Conservation (phyloP, 2,113 vertebrate species). For the Illadopsis cleaveri region DNA sequence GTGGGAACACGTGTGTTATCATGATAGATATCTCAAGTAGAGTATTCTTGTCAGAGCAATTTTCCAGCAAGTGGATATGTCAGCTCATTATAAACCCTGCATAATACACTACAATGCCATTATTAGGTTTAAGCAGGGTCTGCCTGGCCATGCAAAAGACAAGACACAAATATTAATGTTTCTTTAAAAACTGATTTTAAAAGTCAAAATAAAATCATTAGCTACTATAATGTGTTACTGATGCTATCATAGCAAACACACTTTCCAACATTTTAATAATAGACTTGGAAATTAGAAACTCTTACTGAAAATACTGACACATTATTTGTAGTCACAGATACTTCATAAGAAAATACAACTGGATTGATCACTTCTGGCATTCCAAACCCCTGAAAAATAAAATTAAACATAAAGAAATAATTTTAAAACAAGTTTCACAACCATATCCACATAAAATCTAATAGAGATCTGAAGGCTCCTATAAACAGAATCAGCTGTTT, state of each 20-base stretch:
- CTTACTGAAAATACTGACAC: background rate
- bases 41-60: background rate
- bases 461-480: background rate
- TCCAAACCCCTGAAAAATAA: conserved; percentile 9
- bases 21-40: background rate
- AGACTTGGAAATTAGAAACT: background rate
- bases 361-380: conserved; percentile 11
- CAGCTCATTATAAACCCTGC: background rate
- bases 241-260: background rate
- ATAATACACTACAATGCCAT: background rate
- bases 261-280: background rate
- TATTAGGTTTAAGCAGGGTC: background rate
- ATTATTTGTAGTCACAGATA: background rate
- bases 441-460: background rate
- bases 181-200: background rate
- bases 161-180: background rate
- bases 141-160: background rate
- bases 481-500: conserved; percentile 6
- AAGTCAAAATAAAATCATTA: background rate
- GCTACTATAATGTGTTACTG: background rate
- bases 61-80: background rate
- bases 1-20: background rate
- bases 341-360: background rate
- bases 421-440: background rate
- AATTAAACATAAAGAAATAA: background rate